Percentiles rank a stretch among this genome's conserved stretches.
Evolutionary conservation across 2,797 vertebrate genomes (phyloP).

Genomic region (Eulemur coronatus): DNA sequence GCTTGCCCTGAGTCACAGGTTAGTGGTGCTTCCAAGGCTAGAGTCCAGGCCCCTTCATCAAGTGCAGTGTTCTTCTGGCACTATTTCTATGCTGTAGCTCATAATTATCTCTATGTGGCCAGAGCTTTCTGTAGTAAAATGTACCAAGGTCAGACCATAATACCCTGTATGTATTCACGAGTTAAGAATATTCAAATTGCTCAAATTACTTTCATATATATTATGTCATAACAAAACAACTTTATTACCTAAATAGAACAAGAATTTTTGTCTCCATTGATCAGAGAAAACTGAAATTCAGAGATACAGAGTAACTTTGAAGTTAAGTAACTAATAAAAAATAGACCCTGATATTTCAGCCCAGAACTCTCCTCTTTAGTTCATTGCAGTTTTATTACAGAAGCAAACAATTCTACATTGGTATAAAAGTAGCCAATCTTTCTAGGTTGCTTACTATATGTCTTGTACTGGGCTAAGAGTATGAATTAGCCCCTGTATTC

Average conservation of each 20-base stretch:
- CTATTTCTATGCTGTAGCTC: background rate
- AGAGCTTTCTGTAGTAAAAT: background rate
- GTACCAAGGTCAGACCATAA: background rate
- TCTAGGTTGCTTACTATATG: background rate
- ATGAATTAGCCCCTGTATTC: background rate
- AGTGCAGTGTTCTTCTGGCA: background rate
- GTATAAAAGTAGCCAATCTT: background rate
- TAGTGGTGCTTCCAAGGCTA: background rate
- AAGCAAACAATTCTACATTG: background rate
- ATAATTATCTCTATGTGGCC: background rate
- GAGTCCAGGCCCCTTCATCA: background rate
- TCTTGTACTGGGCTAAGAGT: background rate
- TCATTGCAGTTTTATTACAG: background rate
- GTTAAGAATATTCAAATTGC: background rate
- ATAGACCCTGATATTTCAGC: background rate
- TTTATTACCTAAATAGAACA: background rate
- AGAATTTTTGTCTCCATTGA: background rate
- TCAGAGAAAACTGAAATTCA: background rate
- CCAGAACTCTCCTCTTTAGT: background rate
- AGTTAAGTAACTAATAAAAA: background rate
- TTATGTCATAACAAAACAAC: background rate
- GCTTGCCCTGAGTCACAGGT: background rate
- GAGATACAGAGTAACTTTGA: background rate
- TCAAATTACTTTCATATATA: background rate
- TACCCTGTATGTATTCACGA: background rate